A percentile compares a stretch with the other conserved stretches of the same genome.
phyloP scores from a whole-genome alignment of 2,797 vertebrate genomes.

The Cuculus canorus region DNA sequence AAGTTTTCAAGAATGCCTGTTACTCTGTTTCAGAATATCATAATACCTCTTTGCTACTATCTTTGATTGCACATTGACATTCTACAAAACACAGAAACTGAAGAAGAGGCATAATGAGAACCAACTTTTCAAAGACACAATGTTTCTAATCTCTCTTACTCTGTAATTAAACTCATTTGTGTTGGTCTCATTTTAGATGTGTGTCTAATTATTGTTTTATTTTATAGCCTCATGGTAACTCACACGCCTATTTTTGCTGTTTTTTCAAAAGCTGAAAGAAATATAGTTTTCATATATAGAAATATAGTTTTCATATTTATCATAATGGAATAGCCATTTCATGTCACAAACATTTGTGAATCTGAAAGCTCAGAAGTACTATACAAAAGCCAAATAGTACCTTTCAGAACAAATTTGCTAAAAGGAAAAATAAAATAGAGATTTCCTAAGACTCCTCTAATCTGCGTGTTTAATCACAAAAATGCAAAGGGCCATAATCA shows the following conservation, averaged over 20 bases:
- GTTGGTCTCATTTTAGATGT: not conserved
- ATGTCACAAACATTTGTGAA: not conserved
- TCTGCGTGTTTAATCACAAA: not conserved
- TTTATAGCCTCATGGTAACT: not conserved
- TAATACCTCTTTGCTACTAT: not conserved
- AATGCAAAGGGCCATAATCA: not conserved
- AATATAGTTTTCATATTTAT: not conserved
- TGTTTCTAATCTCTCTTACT: not conserved
- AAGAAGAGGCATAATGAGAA: not conserved
- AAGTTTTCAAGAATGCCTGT: conserved; percentile 2
- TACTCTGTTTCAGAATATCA: not conserved
- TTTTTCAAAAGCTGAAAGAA: not conserved
- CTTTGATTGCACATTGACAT: not conserved
- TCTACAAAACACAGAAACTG: not conserved
- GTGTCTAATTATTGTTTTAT: not conserved
- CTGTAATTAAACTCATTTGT: conserved; percentile 2
- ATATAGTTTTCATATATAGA: not conserved
- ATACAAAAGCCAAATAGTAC: not conserved
- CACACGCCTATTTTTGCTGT: not conserved
- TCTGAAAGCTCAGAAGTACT: not conserved
- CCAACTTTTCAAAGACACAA: not conserved
- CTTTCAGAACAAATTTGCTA: not conserved
- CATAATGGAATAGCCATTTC: not conserved
- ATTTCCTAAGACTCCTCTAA: not conserved
- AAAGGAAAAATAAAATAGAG: not conserved